These are phyloP conservation scores for Halictus quadricinctus DNA, from an alignment of 2,888 invertebrate species.

Conservation along the genomic window DNA sequence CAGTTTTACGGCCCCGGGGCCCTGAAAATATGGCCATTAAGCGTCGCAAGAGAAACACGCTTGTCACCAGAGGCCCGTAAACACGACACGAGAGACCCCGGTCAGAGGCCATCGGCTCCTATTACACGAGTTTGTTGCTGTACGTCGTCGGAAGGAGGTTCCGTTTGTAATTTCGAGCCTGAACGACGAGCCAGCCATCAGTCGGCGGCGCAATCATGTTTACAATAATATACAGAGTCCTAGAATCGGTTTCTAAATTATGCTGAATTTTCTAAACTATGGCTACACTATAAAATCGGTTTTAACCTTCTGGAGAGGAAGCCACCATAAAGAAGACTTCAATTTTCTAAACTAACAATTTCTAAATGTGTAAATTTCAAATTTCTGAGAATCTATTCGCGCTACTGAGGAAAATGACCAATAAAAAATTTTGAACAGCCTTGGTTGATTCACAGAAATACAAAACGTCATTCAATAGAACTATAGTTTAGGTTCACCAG, in stretches of 20 bases:
- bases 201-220: not conserved
- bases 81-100: conserved; percentile 65
- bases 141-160: conserved; percentile 9
- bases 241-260: not conserved
- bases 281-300: too few species aligned
- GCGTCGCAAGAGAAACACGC: conserved; percentile 65
- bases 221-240: not conserved
- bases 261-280: too few species aligned
- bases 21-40: conserved; percentile 77
- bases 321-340: too few species aligned
- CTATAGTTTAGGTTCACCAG: not conserved
- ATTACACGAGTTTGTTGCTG: conserved; percentile 67
- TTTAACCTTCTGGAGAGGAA: too few species aligned
- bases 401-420: too few species aligned
- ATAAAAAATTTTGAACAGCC: not conserved
- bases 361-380: too few species aligned
- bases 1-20: conserved; percentile 73
- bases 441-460: not conserved
- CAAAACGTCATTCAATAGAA: not conserved
- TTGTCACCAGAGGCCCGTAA: conserved; percentile 61
- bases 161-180: conserved; percentile 3
- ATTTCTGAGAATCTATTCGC: too few species aligned
- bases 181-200: not conserved
- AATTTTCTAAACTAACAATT: too few species aligned
- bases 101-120: conserved; percentile 59